Conservation (phyloP, 2,888 invertebrate genomes). For the Prionchulus punctatus region DNA sequence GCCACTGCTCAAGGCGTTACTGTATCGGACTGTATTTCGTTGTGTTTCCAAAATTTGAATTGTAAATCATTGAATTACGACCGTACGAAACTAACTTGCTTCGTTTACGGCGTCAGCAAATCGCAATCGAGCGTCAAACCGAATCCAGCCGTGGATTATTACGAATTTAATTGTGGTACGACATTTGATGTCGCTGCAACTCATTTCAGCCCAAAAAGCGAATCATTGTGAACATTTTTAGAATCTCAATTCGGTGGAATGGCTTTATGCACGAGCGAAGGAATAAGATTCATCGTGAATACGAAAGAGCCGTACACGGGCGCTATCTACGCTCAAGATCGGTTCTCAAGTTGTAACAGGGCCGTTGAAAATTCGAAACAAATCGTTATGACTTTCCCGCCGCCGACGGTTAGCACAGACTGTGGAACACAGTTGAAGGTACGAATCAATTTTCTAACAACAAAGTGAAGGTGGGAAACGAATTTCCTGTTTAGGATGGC, state of each 20-base stretch:
- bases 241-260: conserved; percentile 33
- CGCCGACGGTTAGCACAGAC: conserved; percentile 29
- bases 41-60: conserved; percentile 32
- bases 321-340: conserved; percentile 32
- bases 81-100: conserved; percentile 27
- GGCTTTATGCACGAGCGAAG: conserved; percentile 33
- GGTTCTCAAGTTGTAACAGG: conserved; percentile 30
- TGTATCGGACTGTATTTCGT: conserved; percentile 30
- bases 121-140: conserved; percentile 25
- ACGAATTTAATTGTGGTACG: conserved; percentile 32
- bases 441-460: not conserved
- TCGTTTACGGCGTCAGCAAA: conserved; percentile 27
- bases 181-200: too few relatives aligned
- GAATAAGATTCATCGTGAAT: conserved; percentile 33
- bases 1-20: conserved; percentile 31
- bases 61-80: conserved; percentile 33
- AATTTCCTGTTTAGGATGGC: conserved; percentile 20
- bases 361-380: conserved; percentile 32
- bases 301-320: conserved; percentile 33
- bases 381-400: conserved; percentile 32
- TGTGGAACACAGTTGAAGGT: conserved; percentile 29
- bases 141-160: conserved; percentile 30
- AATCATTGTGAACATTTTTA: too few relatives aligned
- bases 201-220: too few relatives aligned
- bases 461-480: not conserved